These are phyloP conservation scores for Chloropsis hardwickii DNA, from an alignment of 2,113 vertebrate genomes.

Conservation along the genomic window DNA sequence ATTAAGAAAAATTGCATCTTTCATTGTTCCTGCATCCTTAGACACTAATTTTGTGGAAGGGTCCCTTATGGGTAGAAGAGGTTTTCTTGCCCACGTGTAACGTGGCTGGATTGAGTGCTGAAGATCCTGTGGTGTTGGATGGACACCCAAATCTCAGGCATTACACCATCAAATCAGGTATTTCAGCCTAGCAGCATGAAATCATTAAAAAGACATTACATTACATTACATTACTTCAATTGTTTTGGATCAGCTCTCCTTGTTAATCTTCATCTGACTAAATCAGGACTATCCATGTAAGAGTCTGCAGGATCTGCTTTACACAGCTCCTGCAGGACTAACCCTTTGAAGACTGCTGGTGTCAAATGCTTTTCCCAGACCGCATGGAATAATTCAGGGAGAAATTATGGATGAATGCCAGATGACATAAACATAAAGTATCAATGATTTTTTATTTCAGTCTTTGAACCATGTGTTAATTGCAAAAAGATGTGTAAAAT, in stretches of 20 bases:
- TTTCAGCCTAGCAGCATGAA: neutral
- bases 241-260: neutral
- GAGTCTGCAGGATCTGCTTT: neutral
- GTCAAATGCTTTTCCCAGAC: constrained; percentile 6
- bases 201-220: neutral
- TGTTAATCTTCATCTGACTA: neutral
- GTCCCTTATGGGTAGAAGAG: neutral
- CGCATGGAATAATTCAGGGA: neutral
- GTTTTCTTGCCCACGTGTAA: rapidly evolving
- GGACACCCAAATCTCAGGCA: neutral
- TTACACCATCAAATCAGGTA: neutral
- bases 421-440: neutral
- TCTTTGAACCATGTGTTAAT: constrained; percentile 23
- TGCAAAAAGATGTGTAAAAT: constrained; percentile 30
- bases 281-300: neutral
- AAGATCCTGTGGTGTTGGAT: neutral
- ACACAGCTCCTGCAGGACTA: neutral
- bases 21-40: neutral
- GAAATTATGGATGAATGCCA: neutral
- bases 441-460: neutral
- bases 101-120: neutral
- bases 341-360: neutral
- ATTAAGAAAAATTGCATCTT: neutral
- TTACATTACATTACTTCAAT: neutral
- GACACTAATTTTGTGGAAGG: neutral